Conservation (phyloP, 1,140 invertebrate genomes). For the Stegodyphus mimosarum region DNA sequence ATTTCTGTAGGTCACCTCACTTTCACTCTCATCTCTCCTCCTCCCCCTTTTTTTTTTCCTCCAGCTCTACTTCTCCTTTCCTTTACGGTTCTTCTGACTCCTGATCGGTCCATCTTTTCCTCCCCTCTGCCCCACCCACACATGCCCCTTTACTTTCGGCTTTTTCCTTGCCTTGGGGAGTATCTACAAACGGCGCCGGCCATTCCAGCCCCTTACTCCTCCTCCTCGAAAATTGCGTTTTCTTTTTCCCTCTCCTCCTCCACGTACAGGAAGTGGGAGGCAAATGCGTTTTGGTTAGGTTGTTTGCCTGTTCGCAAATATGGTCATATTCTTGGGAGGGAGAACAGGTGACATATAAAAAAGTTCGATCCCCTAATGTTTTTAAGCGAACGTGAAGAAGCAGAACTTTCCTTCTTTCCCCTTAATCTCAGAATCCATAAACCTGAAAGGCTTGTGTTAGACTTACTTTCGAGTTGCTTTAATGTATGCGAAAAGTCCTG, state of each 20-base stretch:
- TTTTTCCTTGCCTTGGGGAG: constrained; percentile 33
- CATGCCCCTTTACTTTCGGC: constrained; percentile 4
- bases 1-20: constrained; percentile 53
- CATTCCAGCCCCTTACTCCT: constrained; percentile 11
- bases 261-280: too few species aligned
- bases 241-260: background rate
- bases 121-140: background rate
- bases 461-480: too few species aligned
- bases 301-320: too few species aligned
- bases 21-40: constrained; percentile 25
- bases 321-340: too few species aligned
- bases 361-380: too few species aligned
- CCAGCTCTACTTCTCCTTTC: background rate
- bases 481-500: too few species aligned
- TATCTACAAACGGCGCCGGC: constrained; percentile 54
- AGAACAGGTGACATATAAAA: too few species aligned
- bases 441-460: too few species aligned
- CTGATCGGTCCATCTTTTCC: constrained; percentile 14
- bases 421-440: too few species aligned
- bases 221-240: constrained; percentile 52
- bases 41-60: background rate
- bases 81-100: constrained; percentile 29
- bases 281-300: too few species aligned
- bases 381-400: too few species aligned
- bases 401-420: too few species aligned